phyloP scores from a whole-genome alignment of 1,140 invertebrate species.

The Bacillus rossius region DNA sequence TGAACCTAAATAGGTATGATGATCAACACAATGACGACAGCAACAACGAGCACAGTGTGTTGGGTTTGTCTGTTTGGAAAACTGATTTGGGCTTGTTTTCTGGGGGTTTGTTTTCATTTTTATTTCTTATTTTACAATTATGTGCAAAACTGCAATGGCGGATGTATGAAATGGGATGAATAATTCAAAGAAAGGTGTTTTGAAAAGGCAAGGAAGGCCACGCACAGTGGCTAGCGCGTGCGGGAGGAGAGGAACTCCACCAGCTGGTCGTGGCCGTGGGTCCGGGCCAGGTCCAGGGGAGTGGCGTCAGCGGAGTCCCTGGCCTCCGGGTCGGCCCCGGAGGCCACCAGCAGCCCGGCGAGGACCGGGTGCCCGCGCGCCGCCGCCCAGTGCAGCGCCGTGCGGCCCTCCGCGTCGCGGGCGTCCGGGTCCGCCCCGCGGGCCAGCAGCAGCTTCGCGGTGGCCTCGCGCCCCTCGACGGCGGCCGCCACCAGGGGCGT shows the following conservation, averaged over 20 bases:
- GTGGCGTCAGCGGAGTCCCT: slow-evolving; percentile 38
- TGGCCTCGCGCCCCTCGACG: slow-evolving; percentile 36
- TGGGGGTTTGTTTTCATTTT: too few relatives aligned
- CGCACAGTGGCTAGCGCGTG: too few relatives aligned
- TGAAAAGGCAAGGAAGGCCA: too few relatives aligned
- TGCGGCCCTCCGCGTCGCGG: slow-evolving; percentile 54
- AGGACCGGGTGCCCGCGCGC: slow-evolving; percentile 68
- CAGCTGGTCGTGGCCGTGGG: slow-evolving; percentile 55
- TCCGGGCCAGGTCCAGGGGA: slow-evolving; percentile 62
- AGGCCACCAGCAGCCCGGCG: slow-evolving; percentile 61
- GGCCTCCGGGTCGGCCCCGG: slow-evolving; percentile 59
- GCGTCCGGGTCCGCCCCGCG: slow-evolving; percentile 27
- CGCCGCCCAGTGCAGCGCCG: slow-evolving; percentile 66
- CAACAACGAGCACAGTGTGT: too few relatives aligned
- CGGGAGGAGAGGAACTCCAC: slow-evolving; percentile 42
- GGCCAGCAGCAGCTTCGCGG: slow-evolving; percentile 38
- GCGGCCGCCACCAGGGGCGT: slow-evolving; percentile 43
- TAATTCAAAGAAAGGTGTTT: too few relatives aligned
- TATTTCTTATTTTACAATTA: too few relatives aligned
- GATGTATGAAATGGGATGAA: too few relatives aligned
- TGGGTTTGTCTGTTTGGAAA: too few relatives aligned
- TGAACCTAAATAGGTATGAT: too few relatives aligned
- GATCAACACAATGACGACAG: too few relatives aligned
- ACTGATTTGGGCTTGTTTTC: too few relatives aligned
- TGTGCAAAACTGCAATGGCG: too few relatives aligned